These are phyloP conservation scores for Piaya cayana DNA, from an alignment of 2,113 vertebrate genomes.

Conservation along the genomic window DNA sequence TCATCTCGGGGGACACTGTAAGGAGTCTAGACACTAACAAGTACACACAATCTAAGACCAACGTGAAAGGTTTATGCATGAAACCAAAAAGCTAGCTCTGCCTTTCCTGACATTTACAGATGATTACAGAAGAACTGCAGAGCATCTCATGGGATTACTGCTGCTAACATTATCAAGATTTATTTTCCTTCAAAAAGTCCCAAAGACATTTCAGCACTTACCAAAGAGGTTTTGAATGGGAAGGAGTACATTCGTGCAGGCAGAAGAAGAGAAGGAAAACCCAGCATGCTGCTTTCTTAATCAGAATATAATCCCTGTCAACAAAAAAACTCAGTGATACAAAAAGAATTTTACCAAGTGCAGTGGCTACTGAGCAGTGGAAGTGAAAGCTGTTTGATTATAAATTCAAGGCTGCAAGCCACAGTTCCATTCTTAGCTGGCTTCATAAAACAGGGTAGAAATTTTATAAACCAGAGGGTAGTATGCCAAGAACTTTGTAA, in stretches of 20 bases:
- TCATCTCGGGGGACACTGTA: not conserved
- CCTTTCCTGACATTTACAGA: not conserved
- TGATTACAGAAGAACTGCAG: not conserved
- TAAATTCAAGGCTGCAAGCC: not conserved
- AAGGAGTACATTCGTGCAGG: not conserved
- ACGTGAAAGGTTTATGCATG: not conserved
- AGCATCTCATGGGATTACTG: not conserved
- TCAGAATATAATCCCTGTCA: not conserved
- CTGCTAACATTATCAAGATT: not conserved
- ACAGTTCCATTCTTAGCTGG: not conserved
- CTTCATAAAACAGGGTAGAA: not conserved
- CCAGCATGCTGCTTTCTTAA: not conserved
- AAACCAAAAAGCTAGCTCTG: not conserved
- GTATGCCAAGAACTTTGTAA: not conserved
- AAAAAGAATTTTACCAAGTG: not conserved
- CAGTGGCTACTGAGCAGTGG: not conserved
- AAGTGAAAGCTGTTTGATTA: not conserved
- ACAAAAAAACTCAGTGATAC: not conserved
- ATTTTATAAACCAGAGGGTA: not conserved
- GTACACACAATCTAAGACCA: not conserved
- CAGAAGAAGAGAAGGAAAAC: not conserved
- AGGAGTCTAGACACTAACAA: not conserved
- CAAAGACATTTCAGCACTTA: not conserved
- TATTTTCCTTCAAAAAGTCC: not conserved
- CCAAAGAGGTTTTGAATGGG: not conserved